A percentile compares a stretch with the other conserved stretches of the same genome.
Evolutionary conservation across 64 coral and sea anemone genomes (phyloP).

Genomic region (Hydrozoanthus tunicans): DNA sequence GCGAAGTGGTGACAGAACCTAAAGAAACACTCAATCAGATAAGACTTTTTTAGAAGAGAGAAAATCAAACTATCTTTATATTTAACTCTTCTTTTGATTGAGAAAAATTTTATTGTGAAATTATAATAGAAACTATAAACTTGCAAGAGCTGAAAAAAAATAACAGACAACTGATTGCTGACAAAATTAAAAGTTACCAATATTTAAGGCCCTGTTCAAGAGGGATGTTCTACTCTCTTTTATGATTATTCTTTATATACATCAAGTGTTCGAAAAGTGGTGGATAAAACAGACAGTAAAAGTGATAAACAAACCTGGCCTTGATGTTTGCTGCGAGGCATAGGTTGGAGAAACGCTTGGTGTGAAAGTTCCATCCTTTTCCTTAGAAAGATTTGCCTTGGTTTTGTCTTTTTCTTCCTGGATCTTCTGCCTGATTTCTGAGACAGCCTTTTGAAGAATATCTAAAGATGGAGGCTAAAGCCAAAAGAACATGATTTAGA

Average conservation of each 20-base stretch:
- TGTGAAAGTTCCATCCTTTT: constrained; percentile 44
- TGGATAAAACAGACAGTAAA: neutral
- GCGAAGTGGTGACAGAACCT: constrained; percentile 23
- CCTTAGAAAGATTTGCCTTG: constrained; percentile 7
- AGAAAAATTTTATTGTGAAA: no score
- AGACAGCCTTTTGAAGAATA: constrained; percentile 52
- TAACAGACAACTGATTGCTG: no score
- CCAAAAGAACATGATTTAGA: neutral
- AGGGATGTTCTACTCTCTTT: neutral
- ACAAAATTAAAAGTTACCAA: neutral
- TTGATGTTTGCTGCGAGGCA: constrained; percentile 22
- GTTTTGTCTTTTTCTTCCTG: constrained; percentile 49
- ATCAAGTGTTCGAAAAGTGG: no score
- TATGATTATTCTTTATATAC: neutral
- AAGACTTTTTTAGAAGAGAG: neutral
- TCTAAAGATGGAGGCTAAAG: constrained; percentile 30
- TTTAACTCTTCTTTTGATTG: no score
- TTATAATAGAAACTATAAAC: no score
- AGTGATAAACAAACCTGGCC: constrained; percentile 5
- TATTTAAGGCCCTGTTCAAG: no score
- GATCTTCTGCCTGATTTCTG: constrained; percentile 31
- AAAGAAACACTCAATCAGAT: neutral
- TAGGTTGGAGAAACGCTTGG: constrained; percentile 29
- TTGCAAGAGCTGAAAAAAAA: no score
- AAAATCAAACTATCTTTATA: neutral